Evolutionary conservation across 2,888 invertebrate species (phyloP).

Genomic region (Agonopterix subpropinquella): DNA sequence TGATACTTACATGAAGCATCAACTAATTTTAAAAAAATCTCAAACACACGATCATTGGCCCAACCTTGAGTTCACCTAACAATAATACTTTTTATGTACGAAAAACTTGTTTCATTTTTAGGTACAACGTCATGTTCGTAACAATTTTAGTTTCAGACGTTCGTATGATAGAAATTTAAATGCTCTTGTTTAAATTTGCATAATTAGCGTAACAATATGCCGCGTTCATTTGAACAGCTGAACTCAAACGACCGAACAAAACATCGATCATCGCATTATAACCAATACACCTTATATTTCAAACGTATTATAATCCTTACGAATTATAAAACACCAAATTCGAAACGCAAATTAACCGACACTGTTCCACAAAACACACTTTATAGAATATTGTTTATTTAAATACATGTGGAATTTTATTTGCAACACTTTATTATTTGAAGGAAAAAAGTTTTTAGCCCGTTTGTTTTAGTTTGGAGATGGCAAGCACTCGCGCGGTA

Average conservation of each 20-base stretch:
- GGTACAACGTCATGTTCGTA: conserved; percentile 14
- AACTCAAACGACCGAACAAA: conserved; percentile 25
- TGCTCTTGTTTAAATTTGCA: conserved; percentile 39
- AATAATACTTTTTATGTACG: conserved; percentile 16
- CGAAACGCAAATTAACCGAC: conserved; percentile 1
- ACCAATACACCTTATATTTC: conserved; percentile 5
- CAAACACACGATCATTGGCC: not conserved
- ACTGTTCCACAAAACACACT: conserved; percentile 3
- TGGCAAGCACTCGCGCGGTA: too few relatives aligned
- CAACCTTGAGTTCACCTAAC: conserved; percentile 1
- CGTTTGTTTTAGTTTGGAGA: not conserved
- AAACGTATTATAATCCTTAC: conserved; percentile 1
- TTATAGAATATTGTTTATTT: not conserved
- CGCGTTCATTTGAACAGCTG: conserved; percentile 38
- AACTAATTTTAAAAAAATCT: too few relatives aligned
- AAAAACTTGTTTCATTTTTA: conserved; percentile 25
- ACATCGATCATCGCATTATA: conserved; percentile 38
- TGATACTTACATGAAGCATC: too few relatives aligned
- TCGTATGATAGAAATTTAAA: conserved; percentile 26
- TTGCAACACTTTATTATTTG: not conserved
- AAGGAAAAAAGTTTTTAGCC: not conserved
- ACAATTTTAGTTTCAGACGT: conserved; percentile 24
- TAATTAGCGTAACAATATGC: conserved; percentile 29
- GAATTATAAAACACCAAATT: conserved; percentile 4
- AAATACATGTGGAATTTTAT: not conserved